phyloP scores from a whole-genome alignment of 2,888 invertebrate species.

The Ferdinandea cuprea region DNA sequence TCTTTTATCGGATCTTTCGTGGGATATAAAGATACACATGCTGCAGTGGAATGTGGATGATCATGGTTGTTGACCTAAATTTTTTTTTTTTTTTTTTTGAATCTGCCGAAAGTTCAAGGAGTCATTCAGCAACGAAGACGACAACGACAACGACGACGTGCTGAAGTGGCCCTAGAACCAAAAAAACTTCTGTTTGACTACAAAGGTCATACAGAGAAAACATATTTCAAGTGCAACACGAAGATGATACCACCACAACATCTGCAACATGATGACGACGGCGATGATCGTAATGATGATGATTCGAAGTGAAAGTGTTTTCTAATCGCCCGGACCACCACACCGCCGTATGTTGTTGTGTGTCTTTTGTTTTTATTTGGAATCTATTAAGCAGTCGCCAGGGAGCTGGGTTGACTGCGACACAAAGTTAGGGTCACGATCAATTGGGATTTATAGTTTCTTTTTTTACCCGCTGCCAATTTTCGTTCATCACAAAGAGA shows the following conservation, averaged over 20 bases:
- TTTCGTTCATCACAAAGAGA: constrained; percentile 9
- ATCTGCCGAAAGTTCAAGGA: constrained; percentile 22
- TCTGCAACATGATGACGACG: constrained; percentile 56
- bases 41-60: constrained; percentile 35
- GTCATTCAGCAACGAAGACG: too few relatives aligned
- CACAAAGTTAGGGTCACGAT: constrained; percentile 65
- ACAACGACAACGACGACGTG: constrained; percentile 6
- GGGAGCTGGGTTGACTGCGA: constrained; percentile 43
- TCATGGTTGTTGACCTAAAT: constrained; percentile 61
- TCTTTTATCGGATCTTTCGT: constrained; percentile 34
- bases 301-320: constrained; percentile 72
- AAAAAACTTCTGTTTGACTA: not conserved
- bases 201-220: constrained; percentile 34
- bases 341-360: constrained; percentile 47
- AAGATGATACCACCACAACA: constrained; percentile 28
- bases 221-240: constrained; percentile 43
- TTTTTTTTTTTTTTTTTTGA: constrained; percentile 29
- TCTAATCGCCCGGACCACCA: constrained; percentile 45
- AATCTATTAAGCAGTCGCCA: constrained; percentile 31
- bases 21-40: constrained; percentile 36
- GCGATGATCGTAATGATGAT: constrained; percentile 63
- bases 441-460: constrained; percentile 43
- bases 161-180: constrained; percentile 23
- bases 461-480: constrained; percentile 8
- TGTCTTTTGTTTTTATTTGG: constrained; percentile 22